Evolutionary conservation across 53 echinoderm and acorn worm species (phyloP), one percentile per base, ranked within the genome.

Genomic region (Crossaster papposus): DNA sequence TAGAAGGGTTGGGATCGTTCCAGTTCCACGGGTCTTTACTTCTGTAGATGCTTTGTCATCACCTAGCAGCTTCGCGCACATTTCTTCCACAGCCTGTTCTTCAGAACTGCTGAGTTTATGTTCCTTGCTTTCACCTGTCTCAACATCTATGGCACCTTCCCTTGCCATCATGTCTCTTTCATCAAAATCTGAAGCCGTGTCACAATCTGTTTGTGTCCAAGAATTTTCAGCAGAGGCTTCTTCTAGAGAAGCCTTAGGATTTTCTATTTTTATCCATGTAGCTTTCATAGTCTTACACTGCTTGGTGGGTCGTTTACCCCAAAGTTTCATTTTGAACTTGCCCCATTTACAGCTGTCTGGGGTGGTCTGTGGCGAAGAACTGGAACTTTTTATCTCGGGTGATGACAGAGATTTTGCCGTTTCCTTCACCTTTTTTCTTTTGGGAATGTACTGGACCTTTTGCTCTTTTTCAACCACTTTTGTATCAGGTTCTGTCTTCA

Each of bases 341-440:
- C 87, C 87, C 87, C 87, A 87, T 77, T 87, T 87, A 77, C 87
- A 76, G 28, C 87, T 87, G 37, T 77, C 87, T 22, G 87, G 37
- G 34, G 77, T 52, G 35, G 76, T 15, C 13, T 54, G 87, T 50
- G 87, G 37, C 37, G 62, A 62, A 36, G 62, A 23, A 17, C 20
- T 34, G 68, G 68, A 26, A 74, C 75, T 74, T 74, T 74, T 74
- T 36, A 4, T 78, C 17, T 78, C 51, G 8, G 78, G 78, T 51
- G 51, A 9, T 50, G 22, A 35, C 5, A 22, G 51, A 30, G 78
- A 51, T 23, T 6, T 78, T 17, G 14, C 23, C 23, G 23, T 28
- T 78, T n/a, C 78, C 51, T 32, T 28, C 78, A 28, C 8, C n/a
- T 76, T 34, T 76, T 36, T 22, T 18, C 2, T 76, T 76, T 71